Conservation (phyloP, 2,113 vertebrate species). For the Ifrita kowaldi region DNA sequence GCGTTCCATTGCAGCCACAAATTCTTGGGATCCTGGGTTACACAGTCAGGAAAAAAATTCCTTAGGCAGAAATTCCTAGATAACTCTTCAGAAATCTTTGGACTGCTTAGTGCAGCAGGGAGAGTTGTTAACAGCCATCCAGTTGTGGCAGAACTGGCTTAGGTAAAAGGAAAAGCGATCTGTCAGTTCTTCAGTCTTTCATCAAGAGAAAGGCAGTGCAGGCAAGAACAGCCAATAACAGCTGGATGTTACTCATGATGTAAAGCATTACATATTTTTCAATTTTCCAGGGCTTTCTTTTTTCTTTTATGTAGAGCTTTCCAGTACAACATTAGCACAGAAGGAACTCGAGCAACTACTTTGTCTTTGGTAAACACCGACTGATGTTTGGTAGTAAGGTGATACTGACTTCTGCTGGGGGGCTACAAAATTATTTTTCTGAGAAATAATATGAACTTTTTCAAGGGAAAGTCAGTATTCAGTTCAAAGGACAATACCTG, state of each 20-base stretch:
- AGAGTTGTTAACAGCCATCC: background rate
- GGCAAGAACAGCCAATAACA: background rate
- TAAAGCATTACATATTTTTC: background rate
- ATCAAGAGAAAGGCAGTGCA: conserved; percentile 13
- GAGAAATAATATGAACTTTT: background rate
- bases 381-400: background rate
- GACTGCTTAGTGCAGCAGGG: background rate
- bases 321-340: background rate
- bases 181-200: background rate
- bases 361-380: background rate
- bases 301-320: background rate
- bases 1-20: background rate
- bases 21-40: background rate
- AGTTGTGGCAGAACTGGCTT: background rate
- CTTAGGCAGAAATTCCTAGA: background rate
- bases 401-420: background rate
- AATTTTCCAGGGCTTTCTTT: background rate
- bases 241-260: background rate
- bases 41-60: background rate
- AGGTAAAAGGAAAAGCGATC: background rate
- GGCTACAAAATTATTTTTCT: background rate
- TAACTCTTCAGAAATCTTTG: background rate
- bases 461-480: background rate
- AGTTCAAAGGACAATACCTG: background rate
- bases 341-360: background rate